phyloP scores from a whole-genome alignment of 2,797 vertebrate genomes.

The Trachurus trachurus region DNA sequence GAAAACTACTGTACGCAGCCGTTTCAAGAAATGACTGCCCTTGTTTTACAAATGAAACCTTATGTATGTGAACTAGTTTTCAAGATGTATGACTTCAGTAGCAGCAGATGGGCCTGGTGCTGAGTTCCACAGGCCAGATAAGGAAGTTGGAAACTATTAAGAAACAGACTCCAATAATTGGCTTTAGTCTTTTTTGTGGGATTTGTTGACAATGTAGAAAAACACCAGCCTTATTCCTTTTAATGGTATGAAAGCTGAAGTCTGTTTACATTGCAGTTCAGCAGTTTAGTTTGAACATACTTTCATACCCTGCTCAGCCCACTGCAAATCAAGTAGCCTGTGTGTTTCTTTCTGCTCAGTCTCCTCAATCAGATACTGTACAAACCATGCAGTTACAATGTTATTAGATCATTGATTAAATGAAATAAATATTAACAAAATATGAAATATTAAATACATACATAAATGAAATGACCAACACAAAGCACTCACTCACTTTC shows the following conservation, averaged over 20 bases:
- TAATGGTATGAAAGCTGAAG: not conserved
- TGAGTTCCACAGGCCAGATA: not conserved
- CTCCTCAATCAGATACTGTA: no score
- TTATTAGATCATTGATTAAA: no score
- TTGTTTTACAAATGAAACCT: not conserved
- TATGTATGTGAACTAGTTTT: not conserved
- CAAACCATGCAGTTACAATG: no score
- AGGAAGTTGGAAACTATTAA: not conserved
- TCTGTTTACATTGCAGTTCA: not conserved
- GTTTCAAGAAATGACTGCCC: not conserved
- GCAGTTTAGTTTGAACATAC: not conserved
- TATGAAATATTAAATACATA: no score
- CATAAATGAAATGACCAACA: no score
- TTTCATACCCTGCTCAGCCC: not conserved
- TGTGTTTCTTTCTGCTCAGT: no score
- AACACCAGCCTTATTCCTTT: not conserved
- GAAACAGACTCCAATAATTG: not conserved
- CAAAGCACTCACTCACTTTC: no score
- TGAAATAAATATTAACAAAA: no score
- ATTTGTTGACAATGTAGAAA: not conserved
- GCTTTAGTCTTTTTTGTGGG: not conserved
- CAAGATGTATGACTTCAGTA: not conserved
- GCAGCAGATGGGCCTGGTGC: not conserved
- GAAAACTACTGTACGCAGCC: not conserved
- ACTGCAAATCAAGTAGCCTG: no score